A percentile compares a stretch with the other conserved stretches of the same genome.
Evolutionary conservation across 92 coral and sea anemone species (phyloP).

Genomic region (Anthopleura xanthogrammica): DNA sequence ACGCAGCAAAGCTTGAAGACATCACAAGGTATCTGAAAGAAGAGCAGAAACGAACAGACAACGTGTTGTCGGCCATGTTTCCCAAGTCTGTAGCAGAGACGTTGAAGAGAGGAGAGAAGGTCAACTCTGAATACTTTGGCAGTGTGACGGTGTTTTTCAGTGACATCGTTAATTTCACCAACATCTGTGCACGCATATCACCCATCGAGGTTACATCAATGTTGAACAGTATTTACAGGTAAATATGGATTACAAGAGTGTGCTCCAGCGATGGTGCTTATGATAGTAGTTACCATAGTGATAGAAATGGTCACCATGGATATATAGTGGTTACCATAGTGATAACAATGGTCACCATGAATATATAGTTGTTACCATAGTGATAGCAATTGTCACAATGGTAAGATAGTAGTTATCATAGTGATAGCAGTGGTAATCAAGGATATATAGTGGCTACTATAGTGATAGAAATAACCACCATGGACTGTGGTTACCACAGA

Average conservation of each 20-base stretch:
- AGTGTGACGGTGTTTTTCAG: constrained; percentile 71
- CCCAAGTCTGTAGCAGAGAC: constrained; percentile 68
- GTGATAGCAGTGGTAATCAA: neutral
- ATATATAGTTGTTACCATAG: neutral
- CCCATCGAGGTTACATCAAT: constrained; percentile 74
- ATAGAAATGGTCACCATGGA: neutral
- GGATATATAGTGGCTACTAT: neutral
- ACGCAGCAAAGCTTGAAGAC: constrained; percentile 54
- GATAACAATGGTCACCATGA: neutral
- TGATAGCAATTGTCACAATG: neutral
- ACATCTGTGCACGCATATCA: constrained; percentile 67
- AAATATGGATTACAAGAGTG: neutral
- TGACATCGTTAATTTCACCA: constrained; percentile 74
- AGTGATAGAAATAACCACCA: neutral
- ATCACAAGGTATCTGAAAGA: constrained; percentile 52
- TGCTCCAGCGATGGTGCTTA: neutral
- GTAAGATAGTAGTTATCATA: neutral
- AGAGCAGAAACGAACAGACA: constrained; percentile 68
- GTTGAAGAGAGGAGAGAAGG: constrained; percentile 54
- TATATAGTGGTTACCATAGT: neutral
- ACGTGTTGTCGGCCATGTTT: constrained; percentile 64
- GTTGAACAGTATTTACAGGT: constrained; percentile 70
- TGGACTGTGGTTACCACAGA: neutral
- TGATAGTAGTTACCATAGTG: neutral
- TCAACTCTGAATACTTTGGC: constrained; percentile 56